Percentiles rank a stretch among this genome's conserved stretches.
Conservation (phyloP, 2,888 invertebrate species). For the Dicycla oo region DNA sequence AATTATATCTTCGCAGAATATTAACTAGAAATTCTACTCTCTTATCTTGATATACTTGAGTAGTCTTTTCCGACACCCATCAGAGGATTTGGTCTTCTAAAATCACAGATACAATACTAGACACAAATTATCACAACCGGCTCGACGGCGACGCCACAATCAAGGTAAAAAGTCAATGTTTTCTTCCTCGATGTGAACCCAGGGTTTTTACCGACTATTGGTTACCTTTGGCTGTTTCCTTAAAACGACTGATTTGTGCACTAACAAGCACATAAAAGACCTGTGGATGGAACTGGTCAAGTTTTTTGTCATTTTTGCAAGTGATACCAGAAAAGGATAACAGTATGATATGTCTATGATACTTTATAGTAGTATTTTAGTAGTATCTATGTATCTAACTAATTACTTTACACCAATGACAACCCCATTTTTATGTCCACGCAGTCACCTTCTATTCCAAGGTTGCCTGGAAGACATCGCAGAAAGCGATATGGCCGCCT, state of each 20-base stretch:
- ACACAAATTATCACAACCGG: too few relatives aligned
- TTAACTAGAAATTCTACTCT: not conserved
- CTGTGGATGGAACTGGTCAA: not conserved
- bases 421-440: too few relatives aligned
- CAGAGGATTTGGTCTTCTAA: not conserved
- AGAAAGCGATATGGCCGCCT: too few relatives aligned
- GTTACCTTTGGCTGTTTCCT: conserved; percentile 15
- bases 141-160: not conserved
- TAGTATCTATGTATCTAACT: too few relatives aligned
- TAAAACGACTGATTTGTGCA: conserved; percentile 6
- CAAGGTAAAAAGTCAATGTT: not conserved
- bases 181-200: conserved; percentile 21
- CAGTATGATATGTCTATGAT: not conserved
- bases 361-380: too few relatives aligned
- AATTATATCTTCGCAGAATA: not conserved
- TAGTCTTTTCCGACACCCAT: not conserved
- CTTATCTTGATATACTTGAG: not conserved
- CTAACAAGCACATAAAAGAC: not conserved
- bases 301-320: not conserved
- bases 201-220: conserved; percentile 18
- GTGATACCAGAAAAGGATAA: not conserved
- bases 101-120: not conserved
- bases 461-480: too few relatives aligned
- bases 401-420: too few relatives aligned
- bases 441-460: too few relatives aligned